Conservation (phyloP, 2,797 vertebrate species). For the Sebastes minor region DNA sequence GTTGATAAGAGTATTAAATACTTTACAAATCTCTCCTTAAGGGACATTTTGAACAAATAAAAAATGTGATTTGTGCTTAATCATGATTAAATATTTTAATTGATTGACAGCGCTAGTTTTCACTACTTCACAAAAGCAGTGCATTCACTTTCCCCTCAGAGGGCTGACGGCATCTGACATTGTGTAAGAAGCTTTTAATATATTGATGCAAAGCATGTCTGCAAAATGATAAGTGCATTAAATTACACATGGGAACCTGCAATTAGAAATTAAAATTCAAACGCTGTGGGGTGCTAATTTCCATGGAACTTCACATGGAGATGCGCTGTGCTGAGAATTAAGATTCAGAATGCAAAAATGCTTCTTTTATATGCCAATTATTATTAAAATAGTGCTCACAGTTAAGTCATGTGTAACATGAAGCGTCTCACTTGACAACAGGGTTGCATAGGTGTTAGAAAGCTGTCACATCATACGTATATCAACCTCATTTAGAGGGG, state of each 20-base stretch:
- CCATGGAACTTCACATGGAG: conserved; percentile 45
- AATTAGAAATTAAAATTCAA: conserved; percentile 69
- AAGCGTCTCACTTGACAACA: not conserved
- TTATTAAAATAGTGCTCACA: not conserved
- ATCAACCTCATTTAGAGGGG: not conserved
- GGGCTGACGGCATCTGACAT: conserved; percentile 25
- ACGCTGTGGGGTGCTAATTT: conserved; percentile 62
- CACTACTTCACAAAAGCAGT: not conserved
- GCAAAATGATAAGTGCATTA: conserved; percentile 60
- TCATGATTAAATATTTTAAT: no score
- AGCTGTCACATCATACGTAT: not conserved
- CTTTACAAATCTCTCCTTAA: no score
- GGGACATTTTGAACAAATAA: no score
- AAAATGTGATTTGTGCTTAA: no score
- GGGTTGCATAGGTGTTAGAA: not conserved
- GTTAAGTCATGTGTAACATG: not conserved
- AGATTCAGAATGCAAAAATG: conserved; percentile 39
- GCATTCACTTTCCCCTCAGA: conserved; percentile 7
- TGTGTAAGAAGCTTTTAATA: conserved; percentile 46
- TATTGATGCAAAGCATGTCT: conserved; percentile 55
- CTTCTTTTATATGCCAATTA: conserved; percentile 33
- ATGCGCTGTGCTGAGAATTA: conserved; percentile 40
- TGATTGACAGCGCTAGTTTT: no score
- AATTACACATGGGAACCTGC: conserved; percentile 56
- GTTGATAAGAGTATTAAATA: no score